phyloP scores from a whole-genome alignment of 1,140 invertebrate genomes.

The Papilio machaon region DNA sequence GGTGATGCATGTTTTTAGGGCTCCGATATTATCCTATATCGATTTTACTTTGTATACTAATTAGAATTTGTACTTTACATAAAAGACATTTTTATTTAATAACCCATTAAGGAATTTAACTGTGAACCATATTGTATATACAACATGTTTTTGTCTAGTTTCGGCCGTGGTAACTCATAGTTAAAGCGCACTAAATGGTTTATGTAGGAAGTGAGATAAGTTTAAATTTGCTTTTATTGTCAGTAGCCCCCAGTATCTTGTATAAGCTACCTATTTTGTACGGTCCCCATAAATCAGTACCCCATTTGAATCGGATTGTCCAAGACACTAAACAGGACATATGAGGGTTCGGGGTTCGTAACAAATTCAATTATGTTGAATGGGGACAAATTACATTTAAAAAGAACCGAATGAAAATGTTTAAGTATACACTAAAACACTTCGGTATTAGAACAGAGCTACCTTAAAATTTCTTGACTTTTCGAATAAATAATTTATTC shows the following conservation, averaged over 20 bases:
- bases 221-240: conserved; percentile 6
- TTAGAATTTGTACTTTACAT: too few species aligned
- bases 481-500: too few species aligned
- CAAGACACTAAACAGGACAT: conserved; percentile 37
- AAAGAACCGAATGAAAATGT: neutral
- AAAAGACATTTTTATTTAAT: too few species aligned
- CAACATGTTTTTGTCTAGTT: neutral
- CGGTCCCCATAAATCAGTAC: conserved; percentile 25
- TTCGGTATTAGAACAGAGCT: too few species aligned
- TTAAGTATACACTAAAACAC: neutral
- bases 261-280: conserved; percentile 16
- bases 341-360: conserved; percentile 31
- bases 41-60: neutral
- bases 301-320: conserved; percentile 34
- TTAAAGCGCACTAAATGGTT: neutral
- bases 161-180: neutral
- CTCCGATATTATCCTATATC: neutral
- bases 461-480: too few species aligned
- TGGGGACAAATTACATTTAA: conserved; percentile 14
- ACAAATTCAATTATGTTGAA: conserved; percentile 35
- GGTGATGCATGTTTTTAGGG: conserved; percentile 8
- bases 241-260: neutral
- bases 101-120: too few species aligned
- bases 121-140: too few species aligned
- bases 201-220: neutral